Percentiles rank a stretch among this genome's conserved stretches.
Conservation (phyloP, 2,888 invertebrate species). For the Alentia gelatinosa region DNA sequence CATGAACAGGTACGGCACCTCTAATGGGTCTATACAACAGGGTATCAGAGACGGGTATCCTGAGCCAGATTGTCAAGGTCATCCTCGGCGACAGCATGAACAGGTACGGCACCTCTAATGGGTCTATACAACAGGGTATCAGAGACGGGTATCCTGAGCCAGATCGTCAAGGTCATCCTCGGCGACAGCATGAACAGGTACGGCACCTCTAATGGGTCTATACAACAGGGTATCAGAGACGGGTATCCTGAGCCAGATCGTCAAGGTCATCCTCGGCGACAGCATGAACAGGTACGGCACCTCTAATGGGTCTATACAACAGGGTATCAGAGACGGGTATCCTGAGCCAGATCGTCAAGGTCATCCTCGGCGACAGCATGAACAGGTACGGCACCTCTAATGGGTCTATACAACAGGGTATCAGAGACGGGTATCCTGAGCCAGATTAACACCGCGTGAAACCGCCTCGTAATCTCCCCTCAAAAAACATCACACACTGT, state of each 20-base stretch:
- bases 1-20: neutral
- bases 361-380: slow-evolving; percentile 41
- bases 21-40: neutral
- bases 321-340: neutral
- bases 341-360: neutral
- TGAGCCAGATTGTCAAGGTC: neutral
- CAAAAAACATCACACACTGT: too few species aligned
- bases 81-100: slow-evolving; percentile 13
- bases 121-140: too few species aligned
- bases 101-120: too few species aligned
- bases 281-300: slow-evolving; percentile 55
- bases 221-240: too few species aligned
- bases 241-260: too few species aligned
- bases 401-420: too few species aligned
- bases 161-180: neutral
- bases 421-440: too few species aligned
- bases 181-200: slow-evolving; percentile 30
- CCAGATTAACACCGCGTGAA: too few species aligned
- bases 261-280: neutral
- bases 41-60: neutral
- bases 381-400: slow-evolving; percentile 54
- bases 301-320: too few species aligned
- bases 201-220: too few species aligned
- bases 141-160: neutral
- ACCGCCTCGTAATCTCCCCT: too few species aligned